These are phyloP conservation scores for Petrolisthes manimaculis DNA, from an alignment of 2,888 invertebrate genomes.

Conservation along the genomic window DNA sequence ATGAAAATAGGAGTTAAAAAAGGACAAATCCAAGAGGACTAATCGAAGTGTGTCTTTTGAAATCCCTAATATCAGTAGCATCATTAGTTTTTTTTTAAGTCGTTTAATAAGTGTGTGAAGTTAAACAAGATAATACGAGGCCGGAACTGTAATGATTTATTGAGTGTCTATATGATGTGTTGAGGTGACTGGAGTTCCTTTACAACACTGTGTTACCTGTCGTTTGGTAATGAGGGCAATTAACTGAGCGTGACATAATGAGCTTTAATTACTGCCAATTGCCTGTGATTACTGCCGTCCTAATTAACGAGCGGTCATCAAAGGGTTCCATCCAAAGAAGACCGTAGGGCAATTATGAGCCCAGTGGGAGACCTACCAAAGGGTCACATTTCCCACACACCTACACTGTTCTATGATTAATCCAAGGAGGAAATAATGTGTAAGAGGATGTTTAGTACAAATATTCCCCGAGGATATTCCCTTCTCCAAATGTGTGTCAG, in stretches of 20 bases:
- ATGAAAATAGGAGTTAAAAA: no score
- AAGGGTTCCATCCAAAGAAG: constrained; percentile 15
- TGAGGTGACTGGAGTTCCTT: neutral
- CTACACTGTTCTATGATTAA: neutral
- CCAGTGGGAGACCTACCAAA: neutral
- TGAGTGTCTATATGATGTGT: no score
- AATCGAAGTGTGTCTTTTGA: no score
- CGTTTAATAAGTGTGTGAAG: no score
- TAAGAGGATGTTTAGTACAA: constrained; percentile 27
- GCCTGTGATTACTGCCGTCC: constrained; percentile 49
- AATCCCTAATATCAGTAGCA: no score
- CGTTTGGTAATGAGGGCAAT: constrained; percentile 38
- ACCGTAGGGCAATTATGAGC: constrained; percentile 32
- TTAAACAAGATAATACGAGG: no score
- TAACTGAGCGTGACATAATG: constrained; percentile 55
- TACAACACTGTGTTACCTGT: neutral
- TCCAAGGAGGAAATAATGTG: constrained; percentile 20
- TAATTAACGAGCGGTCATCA: constrained; percentile 52
- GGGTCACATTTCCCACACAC: constrained; percentile 16
- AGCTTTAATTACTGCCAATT: constrained; percentile 59
- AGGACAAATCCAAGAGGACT: no score
- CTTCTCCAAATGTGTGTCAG: no score
- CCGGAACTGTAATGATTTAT: no score
- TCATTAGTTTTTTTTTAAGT: no score
- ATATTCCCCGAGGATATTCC: no score